Percentiles rank a stretch among this genome's conserved stretches.
These are phyloP conservation scores for Watersipora subatra DNA, from an alignment of 1,140 invertebrate species.

Conservation along the genomic window DNA sequence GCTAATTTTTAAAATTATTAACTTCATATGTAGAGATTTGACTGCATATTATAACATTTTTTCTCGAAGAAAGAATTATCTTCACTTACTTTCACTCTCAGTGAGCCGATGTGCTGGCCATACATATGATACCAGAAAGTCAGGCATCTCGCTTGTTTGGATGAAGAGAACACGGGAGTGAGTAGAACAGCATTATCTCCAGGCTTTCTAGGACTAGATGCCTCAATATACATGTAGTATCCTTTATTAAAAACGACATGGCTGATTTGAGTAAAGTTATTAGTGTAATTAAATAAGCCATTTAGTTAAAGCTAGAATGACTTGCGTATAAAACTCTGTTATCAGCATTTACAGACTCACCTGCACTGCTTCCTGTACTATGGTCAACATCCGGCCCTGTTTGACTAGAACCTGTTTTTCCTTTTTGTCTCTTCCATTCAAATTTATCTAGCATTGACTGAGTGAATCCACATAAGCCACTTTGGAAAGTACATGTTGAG, in stretches of 20 bases:
- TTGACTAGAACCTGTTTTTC: constrained; percentile 41
- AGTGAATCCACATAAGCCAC: not conserved
- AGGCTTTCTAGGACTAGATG: constrained; percentile 46
- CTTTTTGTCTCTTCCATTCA: constrained; percentile 23
- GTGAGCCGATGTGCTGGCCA: not conserved
- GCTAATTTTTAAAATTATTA: no score
- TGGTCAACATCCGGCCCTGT: constrained; percentile 64
- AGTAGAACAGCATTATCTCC: constrained; percentile 45
- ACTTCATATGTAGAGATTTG: no score
- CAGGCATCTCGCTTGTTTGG: not conserved
- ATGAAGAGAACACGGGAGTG: constrained; percentile 2
- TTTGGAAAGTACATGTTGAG: not conserved
- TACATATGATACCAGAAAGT: constrained; percentile 4
- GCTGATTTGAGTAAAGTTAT: no score
- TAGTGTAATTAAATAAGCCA: no score
- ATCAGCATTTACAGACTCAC: no score
- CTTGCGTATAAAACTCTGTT: no score
- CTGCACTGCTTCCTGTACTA: constrained; percentile 35
- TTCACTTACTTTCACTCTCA: not conserved
- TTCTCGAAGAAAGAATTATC: no score
- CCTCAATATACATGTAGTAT: constrained; percentile 64
- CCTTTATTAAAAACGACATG: constrained; percentile 40
- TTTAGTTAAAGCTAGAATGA: no score
- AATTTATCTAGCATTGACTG: constrained; percentile 17
- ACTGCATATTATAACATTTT: no score